Conservation (phyloP, 2,797 vertebrate species). For the Schizothorax lantsangensis region DNA sequence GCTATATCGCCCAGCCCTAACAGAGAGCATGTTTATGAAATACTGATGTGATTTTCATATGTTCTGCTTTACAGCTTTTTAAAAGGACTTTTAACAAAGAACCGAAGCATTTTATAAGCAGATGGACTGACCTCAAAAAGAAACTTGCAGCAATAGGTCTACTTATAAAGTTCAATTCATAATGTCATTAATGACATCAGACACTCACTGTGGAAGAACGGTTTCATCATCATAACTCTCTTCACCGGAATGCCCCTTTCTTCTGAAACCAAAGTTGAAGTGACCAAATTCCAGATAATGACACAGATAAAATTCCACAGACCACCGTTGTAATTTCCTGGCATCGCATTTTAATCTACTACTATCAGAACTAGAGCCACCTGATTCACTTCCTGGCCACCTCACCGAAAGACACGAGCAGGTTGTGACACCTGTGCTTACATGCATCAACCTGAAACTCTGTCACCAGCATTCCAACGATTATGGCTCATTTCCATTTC, state of each 20-base stretch:
- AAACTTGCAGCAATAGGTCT: neutral
- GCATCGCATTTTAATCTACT: neutral
- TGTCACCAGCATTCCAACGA: slow-evolving; percentile 22
- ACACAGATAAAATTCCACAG: neutral
- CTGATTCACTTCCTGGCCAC: neutral
- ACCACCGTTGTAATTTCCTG: neutral
- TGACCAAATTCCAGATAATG: slow-evolving; percentile 2
- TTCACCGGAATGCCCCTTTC: neutral
- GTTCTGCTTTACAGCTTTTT: neutral
- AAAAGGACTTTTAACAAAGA: slow-evolving; percentile 8
- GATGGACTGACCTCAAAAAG: neutral
- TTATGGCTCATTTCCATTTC: neutral
- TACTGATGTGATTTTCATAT: no score
- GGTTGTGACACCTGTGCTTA: neutral
- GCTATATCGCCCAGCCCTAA: slow-evolving; percentile 1
- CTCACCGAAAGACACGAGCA: neutral
- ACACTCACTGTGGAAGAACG: neutral
- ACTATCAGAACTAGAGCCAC: neutral
- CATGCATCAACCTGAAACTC: neutral
- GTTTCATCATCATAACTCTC: neutral
- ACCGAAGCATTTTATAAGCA: neutral
- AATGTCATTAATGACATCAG: neutral
- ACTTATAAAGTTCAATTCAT: neutral
- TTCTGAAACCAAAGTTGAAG: neutral
- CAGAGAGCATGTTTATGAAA: slow-evolving; percentile 65